Conservation (phyloP, 2,888 invertebrate species). For the Callimorpha dominula region DNA sequence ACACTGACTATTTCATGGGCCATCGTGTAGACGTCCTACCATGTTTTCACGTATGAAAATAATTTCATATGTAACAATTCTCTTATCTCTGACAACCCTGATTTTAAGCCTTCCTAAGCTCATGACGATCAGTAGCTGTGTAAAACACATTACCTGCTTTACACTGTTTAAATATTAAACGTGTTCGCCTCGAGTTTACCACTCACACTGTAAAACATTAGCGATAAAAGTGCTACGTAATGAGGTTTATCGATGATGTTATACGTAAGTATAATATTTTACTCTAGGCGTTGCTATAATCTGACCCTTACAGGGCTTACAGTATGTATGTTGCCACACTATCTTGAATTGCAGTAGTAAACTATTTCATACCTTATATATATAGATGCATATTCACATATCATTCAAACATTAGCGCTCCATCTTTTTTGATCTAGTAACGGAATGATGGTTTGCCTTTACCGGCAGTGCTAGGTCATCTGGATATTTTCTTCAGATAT, state of each 20-base stretch:
- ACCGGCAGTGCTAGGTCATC: too few relatives aligned
- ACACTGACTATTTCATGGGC: too few relatives aligned
- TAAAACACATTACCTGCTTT: slow-evolving; percentile 23
- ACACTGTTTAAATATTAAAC: slow-evolving; percentile 40
- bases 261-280: neutral
- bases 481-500: too few relatives aligned
- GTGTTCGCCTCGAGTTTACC: slow-evolving; percentile 25
- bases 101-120: slow-evolving; percentile 20
- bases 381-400: neutral
- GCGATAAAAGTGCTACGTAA: slow-evolving; percentile 13
- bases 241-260: neutral
- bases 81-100: slow-evolving; percentile 2
- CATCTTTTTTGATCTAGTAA: neutral
- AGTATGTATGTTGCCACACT: neutral
- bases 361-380: neutral
- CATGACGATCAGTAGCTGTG: slow-evolving; percentile 17
- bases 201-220: slow-evolving; percentile 21
- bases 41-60: neutral
- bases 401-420: neutral
- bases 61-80: neutral
- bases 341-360: neutral
- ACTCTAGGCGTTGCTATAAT: neutral
- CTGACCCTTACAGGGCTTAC: neutral
- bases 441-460: too few relatives aligned
- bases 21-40: too few relatives aligned